These are phyloP conservation scores for Recurvirostra avosetta DNA, from an alignment of 2,113 vertebrate genomes.

Conservation along the genomic window DNA sequence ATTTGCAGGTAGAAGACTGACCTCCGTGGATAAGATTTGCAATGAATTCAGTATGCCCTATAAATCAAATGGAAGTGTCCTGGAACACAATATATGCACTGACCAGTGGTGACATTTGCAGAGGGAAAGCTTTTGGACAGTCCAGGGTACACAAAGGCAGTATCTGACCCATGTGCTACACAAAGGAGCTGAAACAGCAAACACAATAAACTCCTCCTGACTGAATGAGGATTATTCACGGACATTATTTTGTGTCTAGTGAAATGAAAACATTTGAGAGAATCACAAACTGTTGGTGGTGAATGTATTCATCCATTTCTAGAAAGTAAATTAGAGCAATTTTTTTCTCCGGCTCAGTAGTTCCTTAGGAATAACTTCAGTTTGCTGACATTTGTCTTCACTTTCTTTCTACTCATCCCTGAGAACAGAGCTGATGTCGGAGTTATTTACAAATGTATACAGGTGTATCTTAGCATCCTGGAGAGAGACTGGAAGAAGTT, in stretches of 20 bases:
- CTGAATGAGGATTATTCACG: fast-evolving
- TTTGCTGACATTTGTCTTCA: neutral
- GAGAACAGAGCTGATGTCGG: neutral
- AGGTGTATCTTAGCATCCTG: neutral
- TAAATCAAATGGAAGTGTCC: neutral
- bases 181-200: neutral
- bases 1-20: neutral
- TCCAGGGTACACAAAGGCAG: neutral
- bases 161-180: neutral
- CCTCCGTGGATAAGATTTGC: neutral
- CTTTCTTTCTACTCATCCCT: neutral
- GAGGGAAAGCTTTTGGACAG: neutral
- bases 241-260: neutral
- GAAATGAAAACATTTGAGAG: neutral
- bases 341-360: neutral
- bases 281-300: neutral
- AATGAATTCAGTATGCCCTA: neutral
- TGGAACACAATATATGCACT: neutral
- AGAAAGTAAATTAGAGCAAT: neutral
- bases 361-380: neutral
- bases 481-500: neutral
- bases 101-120: neutral
- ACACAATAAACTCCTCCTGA: neutral
- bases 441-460: constrained; percentile 7
- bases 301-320: neutral